Evolutionary conservation across 2,888 invertebrate species (phyloP), one percentile per base, ranked within the genome.

Genomic region (Drosophila cognata): DNA sequence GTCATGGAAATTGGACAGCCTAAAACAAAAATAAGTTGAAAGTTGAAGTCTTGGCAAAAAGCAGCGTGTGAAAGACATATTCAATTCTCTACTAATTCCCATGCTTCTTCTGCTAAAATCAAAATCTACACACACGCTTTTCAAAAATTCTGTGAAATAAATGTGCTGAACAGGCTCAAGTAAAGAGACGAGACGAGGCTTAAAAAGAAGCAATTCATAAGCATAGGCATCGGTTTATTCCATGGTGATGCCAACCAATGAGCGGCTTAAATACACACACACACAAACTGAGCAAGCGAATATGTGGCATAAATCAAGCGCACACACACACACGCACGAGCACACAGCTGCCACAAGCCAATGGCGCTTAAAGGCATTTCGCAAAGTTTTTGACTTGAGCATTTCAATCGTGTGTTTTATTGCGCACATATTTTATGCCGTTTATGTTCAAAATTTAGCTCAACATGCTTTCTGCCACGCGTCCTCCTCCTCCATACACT

Each of bases 381-480:
- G 71, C 80, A 83, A 87, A 89, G 86, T 85, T 89, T 87, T 82
- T 80, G 82, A 83, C 88, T 89, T 81, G 74, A 85, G 88, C 81
- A 85, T 89, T 87, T 89, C 87, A 87, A 87, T 87, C 83, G 89
- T 83, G 82, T 88, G 89, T 89, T 87, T 87, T 89, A 87, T 88
- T 89, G 87, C 88, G 71, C 87, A 89, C 87, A 87, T 87, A 87
- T 87, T 87, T 87, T 87, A 89, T 87, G 87, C 87, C 89, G 89
- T 85, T 87, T 87, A 87, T 87, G 86, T 88, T 87, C 76, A 85
- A 86, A 89, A 89, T 77, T 89, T 76, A 74, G 71, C 74, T 79
- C 83, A 82, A 84, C 80, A 71, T 82, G 66, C 31, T 33, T 31
- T 65, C 55, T 51, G 46, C 50, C 11, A 11, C 63, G 53, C 53